Evolutionary conservation across 2,113 vertebrate species (phyloP), one percentile per base, ranked within the genome.

Genomic region (Solea senegalensis): DNA sequence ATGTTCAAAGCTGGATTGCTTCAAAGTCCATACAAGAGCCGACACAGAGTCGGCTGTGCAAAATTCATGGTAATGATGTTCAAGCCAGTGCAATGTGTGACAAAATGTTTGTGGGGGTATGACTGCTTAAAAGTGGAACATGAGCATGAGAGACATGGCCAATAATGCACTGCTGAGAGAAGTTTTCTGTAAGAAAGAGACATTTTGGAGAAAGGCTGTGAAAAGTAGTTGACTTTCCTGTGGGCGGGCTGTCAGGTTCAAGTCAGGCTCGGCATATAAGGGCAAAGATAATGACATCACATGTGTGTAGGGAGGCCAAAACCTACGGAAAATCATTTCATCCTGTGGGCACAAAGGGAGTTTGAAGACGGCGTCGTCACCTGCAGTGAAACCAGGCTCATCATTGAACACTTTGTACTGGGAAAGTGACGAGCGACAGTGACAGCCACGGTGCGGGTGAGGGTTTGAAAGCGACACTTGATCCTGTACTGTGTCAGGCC

Each of bases 61-160:
- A 86, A 65, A 88, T 83, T 80, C 65, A 86, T 82, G 66, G 48
- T 63, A 80, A 86, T 78, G 77, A 46, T n/a, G 14, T 71, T 78
- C 46, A 53, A 69, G 52, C 65, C 43, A 44, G 41, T n/a, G 13
- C 44, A 51, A 26, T 9, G 27, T 48, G 8, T 15, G 57, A 65
- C 10, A 44, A 59, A 82, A 50, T 39, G 45, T 49, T 34, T 13
- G 2, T 2, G 26, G 51, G 57, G 21, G 52, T 60, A 21, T 51
- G 53, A 58, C 59, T 63, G 54, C 55, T 34, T 49, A 49, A 60
- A 76, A 69, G 44, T 57, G 48, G 75, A 80, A 73, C 54, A 65
- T 21, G 21, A 88, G 62, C 39, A n/a, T 58, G 63, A 68, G 44
- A 69, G 58, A 63, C 65, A 74, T 52, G 27, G 76, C 58, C 50